Percentiles rank a stretch among this genome's conserved stretches.
These are phyloP conservation scores for Fragum fragum DNA, from an alignment of 2,888 invertebrate species.

Conservation along the genomic window DNA sequence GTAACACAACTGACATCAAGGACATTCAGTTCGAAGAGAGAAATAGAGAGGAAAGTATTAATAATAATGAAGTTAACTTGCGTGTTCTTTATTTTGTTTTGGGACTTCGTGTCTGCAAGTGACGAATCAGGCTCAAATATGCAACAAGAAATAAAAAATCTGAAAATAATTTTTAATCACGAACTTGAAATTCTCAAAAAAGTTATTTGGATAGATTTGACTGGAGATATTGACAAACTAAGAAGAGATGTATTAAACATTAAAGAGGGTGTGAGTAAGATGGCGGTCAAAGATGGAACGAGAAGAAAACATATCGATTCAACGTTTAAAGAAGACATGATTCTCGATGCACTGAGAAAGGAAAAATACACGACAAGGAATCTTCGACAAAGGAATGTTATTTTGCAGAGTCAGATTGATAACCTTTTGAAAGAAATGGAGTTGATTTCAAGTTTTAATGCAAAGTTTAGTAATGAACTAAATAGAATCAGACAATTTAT, in stretches of 20 bases:
- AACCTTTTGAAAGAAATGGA: neutral
- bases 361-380: neutral
- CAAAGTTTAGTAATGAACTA: neutral
- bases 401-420: neutral
- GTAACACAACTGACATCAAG: too few species aligned
- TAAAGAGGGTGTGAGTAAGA: neutral
- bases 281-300: neutral
- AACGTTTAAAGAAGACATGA: neutral
- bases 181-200: neutral
- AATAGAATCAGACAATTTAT: neutral
- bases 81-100: too few species aligned
- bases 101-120: too few species aligned
- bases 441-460: neutral
- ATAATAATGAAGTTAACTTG: too few species aligned
- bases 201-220: neutral
- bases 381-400: neutral
- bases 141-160: neutral
- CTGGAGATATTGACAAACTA: neutral
- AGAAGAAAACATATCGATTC: neutral
- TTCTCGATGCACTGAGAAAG: neutral
- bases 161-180: neutral
- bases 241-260: neutral
- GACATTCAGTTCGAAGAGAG: too few species aligned
- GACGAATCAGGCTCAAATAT: too few species aligned
- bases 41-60: too few species aligned